A percentile compares a stretch with the other conserved stretches of the same genome.
Conservation (phyloP, 2,113 vertebrate species). For the Pycnonotus jocosus region DNA sequence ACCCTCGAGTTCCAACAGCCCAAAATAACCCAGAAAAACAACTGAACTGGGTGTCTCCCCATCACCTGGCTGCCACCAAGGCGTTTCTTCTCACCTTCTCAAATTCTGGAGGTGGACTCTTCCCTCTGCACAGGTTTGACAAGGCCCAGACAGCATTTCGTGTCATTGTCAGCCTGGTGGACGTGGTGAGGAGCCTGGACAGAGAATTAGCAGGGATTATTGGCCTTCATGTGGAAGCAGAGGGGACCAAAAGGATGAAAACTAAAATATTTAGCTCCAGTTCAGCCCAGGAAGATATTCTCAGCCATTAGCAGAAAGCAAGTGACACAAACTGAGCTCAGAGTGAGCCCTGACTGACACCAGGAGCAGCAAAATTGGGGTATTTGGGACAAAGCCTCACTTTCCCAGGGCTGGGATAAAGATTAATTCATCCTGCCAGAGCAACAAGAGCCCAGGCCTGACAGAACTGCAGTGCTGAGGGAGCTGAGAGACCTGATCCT, state of each 20-base stretch:
- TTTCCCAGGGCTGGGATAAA: neutral
- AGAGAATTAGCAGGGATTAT: neutral
- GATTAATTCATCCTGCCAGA: neutral
- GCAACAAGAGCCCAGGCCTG: neutral
- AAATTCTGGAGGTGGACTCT: constrained; percentile 94
- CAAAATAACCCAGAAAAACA: neutral
- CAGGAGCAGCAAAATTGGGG: neutral
- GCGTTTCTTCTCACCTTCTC: constrained; percentile 81
- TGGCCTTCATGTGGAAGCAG: neutral
- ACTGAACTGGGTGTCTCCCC: neutral
- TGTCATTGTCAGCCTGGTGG: constrained; percentile 95
- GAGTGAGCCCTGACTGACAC: neutral
- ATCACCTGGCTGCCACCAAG: neutral
- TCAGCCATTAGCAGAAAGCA: neutral
- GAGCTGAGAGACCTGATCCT: neutral
- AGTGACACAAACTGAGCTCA: neutral
- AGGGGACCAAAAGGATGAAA: neutral
- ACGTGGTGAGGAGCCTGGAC: constrained; percentile 91
- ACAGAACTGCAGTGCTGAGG: neutral
- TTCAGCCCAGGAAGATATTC: neutral
- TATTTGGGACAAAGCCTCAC: neutral
- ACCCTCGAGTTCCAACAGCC: neutral
- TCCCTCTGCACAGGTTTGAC: constrained; percentile 96
- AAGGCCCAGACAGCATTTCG: constrained; percentile 97
- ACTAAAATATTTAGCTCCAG: fast-evolving